Conservation (phyloP, 1,140 invertebrate species). For the Drosophila lacertosa region DNA sequence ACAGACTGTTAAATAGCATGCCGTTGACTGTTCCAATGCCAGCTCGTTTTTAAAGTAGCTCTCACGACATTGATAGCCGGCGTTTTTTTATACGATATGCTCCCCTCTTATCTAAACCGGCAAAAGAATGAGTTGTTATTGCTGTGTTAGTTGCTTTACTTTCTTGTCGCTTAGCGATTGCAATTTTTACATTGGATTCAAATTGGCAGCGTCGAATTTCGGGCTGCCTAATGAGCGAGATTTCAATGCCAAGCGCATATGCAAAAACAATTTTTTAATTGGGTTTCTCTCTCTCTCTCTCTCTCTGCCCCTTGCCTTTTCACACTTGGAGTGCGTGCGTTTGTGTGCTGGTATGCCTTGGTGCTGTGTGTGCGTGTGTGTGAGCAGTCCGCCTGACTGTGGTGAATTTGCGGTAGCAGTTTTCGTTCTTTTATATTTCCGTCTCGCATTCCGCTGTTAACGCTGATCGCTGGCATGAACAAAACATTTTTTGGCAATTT, state of each 20-base stretch:
- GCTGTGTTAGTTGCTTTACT: slow-evolving; percentile 34
- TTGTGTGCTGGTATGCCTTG: too few relatives aligned
- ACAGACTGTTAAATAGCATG: slow-evolving; percentile 48
- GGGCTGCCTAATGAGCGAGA: slow-evolving; percentile 35
- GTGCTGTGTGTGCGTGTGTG: slow-evolving; percentile 1
- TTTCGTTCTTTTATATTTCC: slow-evolving; percentile 78
- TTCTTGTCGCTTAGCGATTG: neutral
- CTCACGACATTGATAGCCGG: slow-evolving; percentile 50
- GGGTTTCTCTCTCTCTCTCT: slow-evolving; percentile 22
- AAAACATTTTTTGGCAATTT: slow-evolving; percentile 75
- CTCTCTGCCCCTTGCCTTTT: too few relatives aligned
- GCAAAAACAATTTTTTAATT: slow-evolving; percentile 21
- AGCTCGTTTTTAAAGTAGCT: slow-evolving; percentile 13
- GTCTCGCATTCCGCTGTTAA: slow-evolving; percentile 63
- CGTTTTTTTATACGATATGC: slow-evolving; percentile 35
- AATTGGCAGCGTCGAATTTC: slow-evolving; percentile 33
- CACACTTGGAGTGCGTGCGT: neutral
- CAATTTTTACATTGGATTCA: too few relatives aligned
- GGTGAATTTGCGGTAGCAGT: slow-evolving; percentile 62
- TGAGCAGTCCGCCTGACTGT: slow-evolving; percentile 24
- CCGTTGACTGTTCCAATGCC: slow-evolving; percentile 43
- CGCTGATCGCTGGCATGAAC: slow-evolving; percentile 43
- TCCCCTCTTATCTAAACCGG: slow-evolving; percentile 70
- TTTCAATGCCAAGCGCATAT: slow-evolving; percentile 69
- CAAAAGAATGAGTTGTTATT: slow-evolving; percentile 43